These are phyloP conservation scores for honey bee (Apis mellifera) DNA, from an alignment of 1,140 invertebrate species.

Conservation along the genomic window Amel_HAv3.1 CM009931.2:486501-487000, in stretches of 20 bases:
- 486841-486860: constrained; percentile 42
- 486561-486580: too few relatives aligned
- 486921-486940: too few relatives aligned
- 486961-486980: too few relatives aligned
- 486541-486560: too few relatives aligned
- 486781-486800: not conserved
- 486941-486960: too few relatives aligned
- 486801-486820: not conserved
- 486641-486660: constrained; percentile 40
- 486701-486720: constrained; percentile 28
- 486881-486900: too few relatives aligned
- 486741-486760: constrained; percentile 61
- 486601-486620: too few relatives aligned
- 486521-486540: too few relatives aligned
- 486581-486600: too few relatives aligned
- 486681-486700: not conserved
- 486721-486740: constrained; percentile 66
- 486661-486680: constrained; percentile 37
- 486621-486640: constrained; percentile 1
- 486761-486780: constrained; percentile 64
- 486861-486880: constrained; percentile 11
- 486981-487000: too few relatives aligned
- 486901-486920: not conserved
- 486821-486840: constrained; percentile 30
- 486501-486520: constrained; percentile 19